These are phyloP conservation scores for Plecturocebus donacophilus DNA, from an alignment of 2,113 vertebrate genomes.

Conservation along the genomic window DNA sequence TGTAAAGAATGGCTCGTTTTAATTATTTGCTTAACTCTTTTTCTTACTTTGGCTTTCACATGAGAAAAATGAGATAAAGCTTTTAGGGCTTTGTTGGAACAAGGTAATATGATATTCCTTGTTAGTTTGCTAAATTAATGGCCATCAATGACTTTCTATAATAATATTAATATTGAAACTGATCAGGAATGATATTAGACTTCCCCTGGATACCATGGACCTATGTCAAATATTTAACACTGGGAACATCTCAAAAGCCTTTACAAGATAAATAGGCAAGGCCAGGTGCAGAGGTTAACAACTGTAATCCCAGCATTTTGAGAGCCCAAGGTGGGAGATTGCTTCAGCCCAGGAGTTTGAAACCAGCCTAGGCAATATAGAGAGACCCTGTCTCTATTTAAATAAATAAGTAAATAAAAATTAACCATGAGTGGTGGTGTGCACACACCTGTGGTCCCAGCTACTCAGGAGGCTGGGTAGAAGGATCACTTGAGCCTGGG, in stretches of 20 bases:
- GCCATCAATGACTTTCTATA: background rate
- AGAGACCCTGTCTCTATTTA: too few species aligned
- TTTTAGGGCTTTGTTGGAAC: background rate
- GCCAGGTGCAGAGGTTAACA: too few species aligned
- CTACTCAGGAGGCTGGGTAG: too few species aligned
- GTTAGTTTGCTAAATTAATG: conserved; percentile 46
- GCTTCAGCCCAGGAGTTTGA: too few species aligned
- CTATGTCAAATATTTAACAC: conserved; percentile 49
- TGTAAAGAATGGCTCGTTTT: background rate
- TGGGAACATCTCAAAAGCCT: conserved; percentile 61
- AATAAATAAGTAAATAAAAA: too few species aligned
- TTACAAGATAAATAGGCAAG: conserved; percentile 64
- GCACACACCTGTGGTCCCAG: too few species aligned
- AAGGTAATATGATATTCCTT: background rate
- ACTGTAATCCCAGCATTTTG: too few species aligned
- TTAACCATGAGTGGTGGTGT: too few species aligned
- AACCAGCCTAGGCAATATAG: too few species aligned
- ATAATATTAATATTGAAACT: conserved; percentile 24
- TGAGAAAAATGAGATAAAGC: background rate
- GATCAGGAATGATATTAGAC: background rate
- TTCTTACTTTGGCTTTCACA: background rate
- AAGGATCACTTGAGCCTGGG: too few species aligned
- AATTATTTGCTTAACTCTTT: background rate
- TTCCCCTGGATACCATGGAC: conserved; percentile 43
- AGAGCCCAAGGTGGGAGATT: too few species aligned